A percentile compares a stretch with the other conserved stretches of the same genome.
Evolutionary conservation across 2,888 invertebrate genomes (phyloP).

Genomic region (Phalera bucephala): DNA sequence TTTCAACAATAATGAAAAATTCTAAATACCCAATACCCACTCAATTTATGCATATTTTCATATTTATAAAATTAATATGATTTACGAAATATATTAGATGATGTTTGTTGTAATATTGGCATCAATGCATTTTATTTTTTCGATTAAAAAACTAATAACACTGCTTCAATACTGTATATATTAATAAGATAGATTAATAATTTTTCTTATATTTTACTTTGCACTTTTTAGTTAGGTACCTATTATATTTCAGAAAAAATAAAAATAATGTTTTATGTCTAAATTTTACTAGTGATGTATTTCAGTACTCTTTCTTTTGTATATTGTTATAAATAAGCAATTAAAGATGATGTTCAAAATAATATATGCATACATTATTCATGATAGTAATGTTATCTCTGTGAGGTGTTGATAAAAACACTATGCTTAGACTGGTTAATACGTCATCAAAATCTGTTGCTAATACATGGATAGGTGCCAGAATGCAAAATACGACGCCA

Average conservation of each 20-base stretch:
- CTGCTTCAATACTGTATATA: too few species aligned
- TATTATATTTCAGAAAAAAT: neutral
- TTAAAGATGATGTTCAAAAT: conserved; percentile 11
- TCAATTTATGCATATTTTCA: neutral
- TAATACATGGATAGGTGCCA: too few species aligned
- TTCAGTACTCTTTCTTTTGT: conserved; percentile 27
- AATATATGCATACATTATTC: neutral
- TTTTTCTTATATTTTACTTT: too few species aligned
- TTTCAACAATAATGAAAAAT: neutral
- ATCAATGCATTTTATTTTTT: neutral
- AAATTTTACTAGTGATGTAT: conserved; percentile 2
- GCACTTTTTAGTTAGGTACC: too few species aligned
- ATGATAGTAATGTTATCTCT: too few species aligned
- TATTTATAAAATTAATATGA: neutral
- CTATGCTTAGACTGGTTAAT: too few species aligned
- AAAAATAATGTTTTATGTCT: neutral
- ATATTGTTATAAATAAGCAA: conserved; percentile 33
- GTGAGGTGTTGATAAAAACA: too few species aligned
- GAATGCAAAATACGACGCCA: too few species aligned
- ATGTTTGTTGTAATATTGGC: neutral
- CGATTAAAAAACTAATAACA: neutral
- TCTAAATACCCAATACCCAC: too few species aligned
- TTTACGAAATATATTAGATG: neutral
- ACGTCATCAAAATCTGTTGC: too few species aligned
- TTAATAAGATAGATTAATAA: too few species aligned